Base-by-base conservation (phyloP, 2,113 vertebrate species). In the Plecturocebus donacophilus region DNA sequence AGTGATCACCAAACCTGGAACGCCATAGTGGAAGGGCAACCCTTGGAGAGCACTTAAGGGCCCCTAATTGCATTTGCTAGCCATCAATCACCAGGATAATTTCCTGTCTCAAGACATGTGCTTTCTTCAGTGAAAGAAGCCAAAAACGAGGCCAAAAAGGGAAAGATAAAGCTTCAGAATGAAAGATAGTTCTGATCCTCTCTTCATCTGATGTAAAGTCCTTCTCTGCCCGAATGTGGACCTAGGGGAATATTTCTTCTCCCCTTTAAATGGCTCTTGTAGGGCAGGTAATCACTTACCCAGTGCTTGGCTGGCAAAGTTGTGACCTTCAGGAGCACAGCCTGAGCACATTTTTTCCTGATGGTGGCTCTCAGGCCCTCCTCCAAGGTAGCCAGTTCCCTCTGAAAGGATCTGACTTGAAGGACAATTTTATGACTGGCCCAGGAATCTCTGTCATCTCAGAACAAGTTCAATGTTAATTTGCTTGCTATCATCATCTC, bases 41-140 rank as follows among this genome's bases (percentile, higher is more conserved):
- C 94, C 96, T 95, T 58, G 1, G 68, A 98, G 98, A 98, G 77
- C 52, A 95, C 95, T 98, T 96, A 97, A 49, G 52, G 77, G 71
- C 95, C 64, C 94, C 96, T 98, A 98, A 98, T 98, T 98, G 97
- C 93, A 96, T 92, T 82, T 95, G 56, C n/a, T 94, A 56, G 85
- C 47, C 86, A 95, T 84, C 90, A 95, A 90, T 98, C 81, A 5
- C 87, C 91, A 89, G 89, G 79, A 96, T 95, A 71, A 98, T 97
- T 98, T 91, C 75, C 98, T 19, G 8, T 96, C 97, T 95, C 88
- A 87, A 97, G 75, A 96, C 61, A 77, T 83, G 93, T 85, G 94
- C 90, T 98, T 66, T 82, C 47, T 90, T 98, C 94, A 56, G 40
- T 7, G 42, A 93, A 89, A 94, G 84, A 96, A 96, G 95, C 16